Base-by-base conservation (phyloP, 2,888 invertebrate genomes). In the Tetranychus truncatus region DNA sequence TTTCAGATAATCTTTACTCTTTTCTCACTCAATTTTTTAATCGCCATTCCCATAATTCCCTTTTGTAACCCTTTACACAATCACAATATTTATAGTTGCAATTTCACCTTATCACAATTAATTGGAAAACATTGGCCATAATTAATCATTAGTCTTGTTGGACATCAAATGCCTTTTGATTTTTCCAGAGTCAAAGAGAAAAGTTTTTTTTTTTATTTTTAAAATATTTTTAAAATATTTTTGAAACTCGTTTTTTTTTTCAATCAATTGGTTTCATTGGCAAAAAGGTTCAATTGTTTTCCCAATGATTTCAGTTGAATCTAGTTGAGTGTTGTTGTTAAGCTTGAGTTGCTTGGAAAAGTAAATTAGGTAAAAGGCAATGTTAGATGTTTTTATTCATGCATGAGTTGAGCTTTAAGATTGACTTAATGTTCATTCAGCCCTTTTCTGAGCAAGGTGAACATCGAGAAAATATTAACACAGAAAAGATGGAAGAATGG, bases 321-420 rank as follows among this genome's bases (percentile, higher is more conserved):
- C 15, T 5, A 15, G 0, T 15, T 55, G 6, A 55, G 7, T 55
- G 2, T 15, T 55, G 6, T 55, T 55, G 55, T 55, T 55, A 9
- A 55, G 55, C 55, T 55, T 55, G 11, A 55, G 15, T 55, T 71
- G 66, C 7, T 34, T 34, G 34, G 55, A 0, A 55, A 55, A 9
- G 15, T 15, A 55, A 55, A 55, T 15, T 15, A 9, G 9, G 55
- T 3, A 55, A 55, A 55, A 15, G 34, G 11, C 5, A n/a, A 46
- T 74, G 46, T 45, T 71, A 71, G 71, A 75, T 75, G 45, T 71
- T 72, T 75, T 46, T 46, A 75, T 75, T 34, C 45, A 74, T 74
- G 72, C 45, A 75, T 75, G 55, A 55, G 55, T 55, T 55, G 55
- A 6, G 9, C 67, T 74, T 66, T 66, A 69, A 11, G 45, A 74